Evolutionary conservation across 2,888 invertebrate genomes (phyloP), one percentile per base, ranked within the genome.

Genomic region (Celastrina argiolus): DNA sequence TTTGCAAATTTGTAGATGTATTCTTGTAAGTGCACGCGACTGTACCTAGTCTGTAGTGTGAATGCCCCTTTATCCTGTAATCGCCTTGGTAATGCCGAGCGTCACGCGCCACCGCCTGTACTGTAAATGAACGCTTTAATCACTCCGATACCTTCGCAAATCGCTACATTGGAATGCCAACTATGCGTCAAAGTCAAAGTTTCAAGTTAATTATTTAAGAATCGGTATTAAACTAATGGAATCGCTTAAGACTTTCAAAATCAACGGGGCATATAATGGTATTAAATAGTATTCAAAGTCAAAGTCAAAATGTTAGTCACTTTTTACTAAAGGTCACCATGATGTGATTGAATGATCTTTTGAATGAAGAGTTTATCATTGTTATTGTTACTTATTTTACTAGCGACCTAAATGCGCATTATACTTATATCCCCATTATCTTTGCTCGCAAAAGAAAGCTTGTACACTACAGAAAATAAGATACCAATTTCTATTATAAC

Each of bases 141-240:
- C 61, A 61, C 61, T 18, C 36, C 16, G 59, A 61, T 22, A 36
- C 61, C 61, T 61, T 36, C 31, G 16, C 61, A 36, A 22, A 61
- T 61, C 61, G 61, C 61, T 22, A 61, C 36, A 61, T 22, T 2
- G 61, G 34, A 61, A 61, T 61, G 39, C 14, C 14, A 36, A 18
- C 22, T 18, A 22, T 61, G 16, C 39, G 4, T 18, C 36, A 61
- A 61, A 36, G 34, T 18, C 59, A 59, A 59, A 59, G 58, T 26
- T 51, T 22, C 41, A 51, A 51, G 16, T 22, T 45, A 8, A 45
- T 45, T 51, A 10, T 12, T 12, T 5, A 16, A 45, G 18, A 16
- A 51, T 51, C 45, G 45, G 7, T 22, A 51, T 18, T 8, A 18
- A 18, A 18, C 45, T 51, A 51, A 51, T 4, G 51, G 16, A 22